These are phyloP conservation scores for Artibeus lituratus DNA, from an alignment of 2,797 vertebrate species.

Conservation along the genomic window DNA sequence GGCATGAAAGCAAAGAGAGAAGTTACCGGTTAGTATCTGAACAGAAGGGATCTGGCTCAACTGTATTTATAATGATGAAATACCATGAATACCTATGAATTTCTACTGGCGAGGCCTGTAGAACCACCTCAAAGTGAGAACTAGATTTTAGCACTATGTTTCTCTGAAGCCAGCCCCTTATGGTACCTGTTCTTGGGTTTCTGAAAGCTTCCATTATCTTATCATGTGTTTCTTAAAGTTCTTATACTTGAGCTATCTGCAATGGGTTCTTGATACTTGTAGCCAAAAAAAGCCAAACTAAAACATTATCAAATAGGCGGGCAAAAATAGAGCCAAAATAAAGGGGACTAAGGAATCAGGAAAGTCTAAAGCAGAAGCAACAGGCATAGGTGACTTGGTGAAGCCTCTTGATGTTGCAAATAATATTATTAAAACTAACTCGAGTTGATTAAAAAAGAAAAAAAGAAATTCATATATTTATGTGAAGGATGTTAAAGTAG, in stretches of 20 bases:
- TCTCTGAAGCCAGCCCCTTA: not conserved
- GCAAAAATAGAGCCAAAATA: conserved; percentile 17
- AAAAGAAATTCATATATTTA: not conserved
- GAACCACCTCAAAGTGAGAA: not conserved
- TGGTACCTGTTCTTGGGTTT: not conserved
- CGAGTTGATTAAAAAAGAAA: not conserved
- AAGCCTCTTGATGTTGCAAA: not conserved
- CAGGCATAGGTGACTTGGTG: not conserved
- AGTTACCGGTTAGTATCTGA: not conserved
- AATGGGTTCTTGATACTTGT: not conserved
- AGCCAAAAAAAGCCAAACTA: conserved; percentile 28
- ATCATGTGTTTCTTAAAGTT: conserved; percentile 23
- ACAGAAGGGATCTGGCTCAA: not conserved
- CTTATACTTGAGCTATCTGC: conserved; percentile 23
- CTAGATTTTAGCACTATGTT: not conserved
- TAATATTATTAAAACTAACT: not conserved
- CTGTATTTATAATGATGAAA: not conserved
- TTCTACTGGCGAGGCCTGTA: not conserved
- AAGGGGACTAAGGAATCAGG: not conserved
- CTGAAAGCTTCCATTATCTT: conserved; percentile 39
- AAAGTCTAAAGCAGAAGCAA: not conserved
- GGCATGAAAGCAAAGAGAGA: not conserved
- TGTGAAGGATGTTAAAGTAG: not conserved
- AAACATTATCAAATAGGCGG: not conserved
- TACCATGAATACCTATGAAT: not conserved